These are phyloP conservation scores for Pogonognathellus flavescens DNA, from an alignment of 1,140 invertebrate species.

Conservation along the genomic window DNA sequence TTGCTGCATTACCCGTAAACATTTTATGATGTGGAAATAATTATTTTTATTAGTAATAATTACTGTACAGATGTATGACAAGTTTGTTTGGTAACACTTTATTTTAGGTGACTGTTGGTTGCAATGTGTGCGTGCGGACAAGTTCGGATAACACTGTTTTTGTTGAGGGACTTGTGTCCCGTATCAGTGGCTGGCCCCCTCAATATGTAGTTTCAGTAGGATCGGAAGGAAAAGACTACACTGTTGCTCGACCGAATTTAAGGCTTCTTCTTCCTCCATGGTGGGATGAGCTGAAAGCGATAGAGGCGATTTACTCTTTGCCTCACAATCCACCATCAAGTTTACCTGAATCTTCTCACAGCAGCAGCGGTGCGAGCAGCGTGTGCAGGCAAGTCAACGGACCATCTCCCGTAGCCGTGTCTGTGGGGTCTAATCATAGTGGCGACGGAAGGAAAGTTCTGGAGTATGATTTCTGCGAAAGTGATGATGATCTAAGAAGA, in stretches of 20 bases:
- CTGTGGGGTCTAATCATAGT: conserved; percentile 51
- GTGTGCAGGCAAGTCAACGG: conserved; percentile 25
- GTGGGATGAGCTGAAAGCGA: conserved; percentile 92
- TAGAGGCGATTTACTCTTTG: conserved; percentile 69
- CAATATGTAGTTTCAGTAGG: conserved; percentile 84
- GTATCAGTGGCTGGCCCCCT: conserved; percentile 79
- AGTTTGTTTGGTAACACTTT: no score
- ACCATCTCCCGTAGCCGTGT: conserved; percentile 30
- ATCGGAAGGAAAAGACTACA: conserved; percentile 71
- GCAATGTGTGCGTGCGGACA: conserved; percentile 73
- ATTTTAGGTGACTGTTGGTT: conserved; percentile 70
- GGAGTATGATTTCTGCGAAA: conserved; percentile 85
- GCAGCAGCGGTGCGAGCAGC: conserved; percentile 34
- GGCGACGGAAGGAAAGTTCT: conserved; percentile 62
- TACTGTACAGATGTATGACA: no score
- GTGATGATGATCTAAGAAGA: conserved; percentile 88
- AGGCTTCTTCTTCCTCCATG: conserved; percentile 92
- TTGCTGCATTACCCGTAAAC: background rate
- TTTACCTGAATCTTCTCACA: conserved; percentile 54
- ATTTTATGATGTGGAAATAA: background rate
- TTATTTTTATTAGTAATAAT: background rate
- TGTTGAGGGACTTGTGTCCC: conserved; percentile 85
- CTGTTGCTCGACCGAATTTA: conserved; percentile 87
- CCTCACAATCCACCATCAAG: conserved; percentile 61
- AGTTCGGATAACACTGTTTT: conserved; percentile 78